Conservation (phyloP, 1,140 invertebrate genomes). For the Drosophila aff. region DNA sequence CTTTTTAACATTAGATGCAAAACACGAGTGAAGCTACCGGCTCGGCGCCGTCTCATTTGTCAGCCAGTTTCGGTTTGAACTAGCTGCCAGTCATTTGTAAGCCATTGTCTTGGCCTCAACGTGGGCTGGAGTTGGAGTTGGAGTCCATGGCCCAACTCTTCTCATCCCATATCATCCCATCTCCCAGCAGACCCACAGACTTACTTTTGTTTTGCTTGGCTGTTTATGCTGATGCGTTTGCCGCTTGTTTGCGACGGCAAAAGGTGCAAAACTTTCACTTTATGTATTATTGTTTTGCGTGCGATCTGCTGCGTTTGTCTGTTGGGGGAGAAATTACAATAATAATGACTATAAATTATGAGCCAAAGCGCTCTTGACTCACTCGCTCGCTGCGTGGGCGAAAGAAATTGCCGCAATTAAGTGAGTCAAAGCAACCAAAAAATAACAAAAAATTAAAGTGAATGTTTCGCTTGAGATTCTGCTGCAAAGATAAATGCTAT, state of each 20-base stretch:
- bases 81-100: slow-evolving; percentile 75
- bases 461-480: slow-evolving; percentile 48
- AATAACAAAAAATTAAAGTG: slow-evolving; percentile 34
- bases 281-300: slow-evolving; percentile 78
- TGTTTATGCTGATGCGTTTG: slow-evolving; percentile 67
- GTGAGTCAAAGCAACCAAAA: slow-evolving; percentile 47
- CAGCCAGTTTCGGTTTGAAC: slow-evolving; percentile 62
- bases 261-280: slow-evolving; percentile 82
- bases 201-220: slow-evolving; percentile 58
- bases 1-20: slow-evolving; percentile 36
- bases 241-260: slow-evolving; percentile 41
- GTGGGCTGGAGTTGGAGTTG: slow-evolving; percentile 23
- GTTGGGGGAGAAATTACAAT: slow-evolving; percentile 70
- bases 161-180: slow-evolving; percentile 45
- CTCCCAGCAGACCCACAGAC: slow-evolving; percentile 36
- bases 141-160: slow-evolving; percentile 55
- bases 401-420: slow-evolving; percentile 70
- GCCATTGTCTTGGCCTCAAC: slow-evolving; percentile 64
- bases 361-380: slow-evolving; percentile 51
- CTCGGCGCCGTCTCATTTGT: slow-evolving; percentile 65
- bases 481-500: slow-evolving; percentile 18
- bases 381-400: slow-evolving; percentile 53
- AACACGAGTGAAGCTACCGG: slow-evolving; percentile 39
- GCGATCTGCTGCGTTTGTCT: slow-evolving; percentile 55
- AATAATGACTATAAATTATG: slow-evolving; percentile 79